Conservation (phyloP, 2,888 invertebrate genomes). For the Euclidia mi region DNA sequence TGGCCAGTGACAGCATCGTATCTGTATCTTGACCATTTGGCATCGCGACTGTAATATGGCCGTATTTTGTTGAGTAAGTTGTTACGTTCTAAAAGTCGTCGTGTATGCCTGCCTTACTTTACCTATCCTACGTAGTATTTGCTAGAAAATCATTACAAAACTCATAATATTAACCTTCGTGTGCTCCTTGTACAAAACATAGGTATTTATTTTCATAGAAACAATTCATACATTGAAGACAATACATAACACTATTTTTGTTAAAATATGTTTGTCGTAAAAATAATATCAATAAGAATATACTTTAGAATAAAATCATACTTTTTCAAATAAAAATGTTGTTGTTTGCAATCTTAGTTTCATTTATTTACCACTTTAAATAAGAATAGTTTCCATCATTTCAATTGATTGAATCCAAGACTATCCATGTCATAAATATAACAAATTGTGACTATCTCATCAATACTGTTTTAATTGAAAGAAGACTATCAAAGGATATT, state of each 20-base stretch:
- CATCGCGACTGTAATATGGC: too few relatives aligned
- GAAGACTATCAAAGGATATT: too few relatives aligned
- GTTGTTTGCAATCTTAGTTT: slow-evolving; percentile 47
- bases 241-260: slow-evolving; percentile 39
- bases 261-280: slow-evolving; percentile 16
- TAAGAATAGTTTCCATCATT: too few relatives aligned
- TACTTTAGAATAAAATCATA: slow-evolving; percentile 26
- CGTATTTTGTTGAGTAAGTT: too few relatives aligned
- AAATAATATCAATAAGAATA: slow-evolving; percentile 17
- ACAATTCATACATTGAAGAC: slow-evolving; percentile 26
- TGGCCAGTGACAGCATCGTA: too few relatives aligned
- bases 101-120: background rate
- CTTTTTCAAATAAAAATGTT: slow-evolving; percentile 57
- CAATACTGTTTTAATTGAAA: too few relatives aligned
- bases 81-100: too few relatives aligned
- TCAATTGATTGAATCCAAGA: too few relatives aligned
- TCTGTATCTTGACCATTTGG: too few relatives aligned
- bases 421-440: too few relatives aligned
- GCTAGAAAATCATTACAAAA: slow-evolving; percentile 11
- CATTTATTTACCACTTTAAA: slow-evolving; percentile 16
- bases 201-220: slow-evolving; percentile 21
- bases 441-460: too few relatives aligned
- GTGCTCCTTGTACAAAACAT: background rate
- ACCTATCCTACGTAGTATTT: slow-evolving; percentile 12
- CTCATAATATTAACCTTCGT: background rate